phyloP scores from a whole-genome alignment of 2,888 invertebrate species.

The Nebria salina region DNA sequence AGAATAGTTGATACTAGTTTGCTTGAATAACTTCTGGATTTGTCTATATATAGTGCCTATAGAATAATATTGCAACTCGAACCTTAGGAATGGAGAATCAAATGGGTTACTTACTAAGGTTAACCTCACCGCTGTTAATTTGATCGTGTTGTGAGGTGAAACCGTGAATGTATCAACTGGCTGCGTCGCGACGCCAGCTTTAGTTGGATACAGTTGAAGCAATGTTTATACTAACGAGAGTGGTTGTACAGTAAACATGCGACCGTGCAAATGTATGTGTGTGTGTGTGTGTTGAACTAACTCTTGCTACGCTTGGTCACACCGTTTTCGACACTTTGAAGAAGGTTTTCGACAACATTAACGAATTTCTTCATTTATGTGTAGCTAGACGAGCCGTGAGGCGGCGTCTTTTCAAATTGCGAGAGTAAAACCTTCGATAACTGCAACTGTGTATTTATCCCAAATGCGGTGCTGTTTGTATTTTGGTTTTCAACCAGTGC shows the following conservation, averaged over 20 bases:
- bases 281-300: neutral
- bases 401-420: neutral
- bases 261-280: neutral
- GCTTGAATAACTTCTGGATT: no score
- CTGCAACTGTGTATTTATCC: neutral
- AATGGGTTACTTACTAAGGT: no score
- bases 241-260: neutral
- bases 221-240: slow-evolving; percentile 17
- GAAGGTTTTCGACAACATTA: neutral
- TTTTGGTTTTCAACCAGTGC: neutral
- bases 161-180: no score
- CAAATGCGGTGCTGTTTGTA: neutral
- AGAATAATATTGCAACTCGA: no score
- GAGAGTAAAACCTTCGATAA: neutral
- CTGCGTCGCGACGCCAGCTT: no score
- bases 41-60: no score
- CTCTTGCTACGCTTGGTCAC: neutral
- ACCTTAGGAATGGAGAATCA: no score
- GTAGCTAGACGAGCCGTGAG: neutral
- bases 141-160: no score
- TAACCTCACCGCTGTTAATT: no score
- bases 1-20: no score
- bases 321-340: neutral
- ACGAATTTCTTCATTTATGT: neutral
- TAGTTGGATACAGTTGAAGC: neutral